These are phyloP conservation scores for Lycocerus yunnanus DNA, from an alignment of 2,888 invertebrate species.

Conservation along the genomic window DNA sequence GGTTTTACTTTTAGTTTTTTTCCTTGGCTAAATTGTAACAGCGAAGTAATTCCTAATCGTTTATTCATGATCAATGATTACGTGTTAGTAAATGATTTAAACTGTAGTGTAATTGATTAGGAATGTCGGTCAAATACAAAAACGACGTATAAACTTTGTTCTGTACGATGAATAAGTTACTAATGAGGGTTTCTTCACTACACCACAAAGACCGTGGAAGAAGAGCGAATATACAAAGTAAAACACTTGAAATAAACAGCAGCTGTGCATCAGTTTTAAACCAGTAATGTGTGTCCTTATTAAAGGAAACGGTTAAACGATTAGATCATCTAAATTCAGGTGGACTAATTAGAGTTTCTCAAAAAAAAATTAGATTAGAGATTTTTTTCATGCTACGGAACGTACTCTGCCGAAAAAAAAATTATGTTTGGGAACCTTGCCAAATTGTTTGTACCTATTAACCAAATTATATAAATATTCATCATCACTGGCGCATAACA, in stretches of 20 bases:
- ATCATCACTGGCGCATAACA: not conserved
- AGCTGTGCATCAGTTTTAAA: constrained; percentile 11
- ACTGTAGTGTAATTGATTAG: constrained; percentile 25
- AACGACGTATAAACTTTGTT: not conserved
- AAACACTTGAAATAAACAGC: constrained; percentile 2
- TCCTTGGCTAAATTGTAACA: constrained; percentile 9
- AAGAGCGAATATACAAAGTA: not conserved
- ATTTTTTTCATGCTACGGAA: not conserved
- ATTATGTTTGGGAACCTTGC: not conserved
- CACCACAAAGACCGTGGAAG: not conserved
- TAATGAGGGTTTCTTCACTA: not conserved
- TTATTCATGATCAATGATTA: constrained; percentile 9
- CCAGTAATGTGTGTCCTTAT: constrained; percentile 3
- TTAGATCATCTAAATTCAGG: constrained; percentile 5
- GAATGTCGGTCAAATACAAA: constrained; percentile 21
- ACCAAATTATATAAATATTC: not conserved
- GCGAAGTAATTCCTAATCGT: not conserved
- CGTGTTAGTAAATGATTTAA: constrained; percentile 21
- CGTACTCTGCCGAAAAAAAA: not conserved
- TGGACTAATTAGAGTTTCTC: not conserved
- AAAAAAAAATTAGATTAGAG: not conserved
- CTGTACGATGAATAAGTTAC: not conserved
- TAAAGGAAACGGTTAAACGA: constrained; percentile 6
- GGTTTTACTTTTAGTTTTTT: not conserved
- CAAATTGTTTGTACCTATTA: not conserved